Evolutionary conservation across 2,888 invertebrate genomes (phyloP), one percentile per base, ranked within the genome.

Genomic region (Drosophila mimetica): DNA sequence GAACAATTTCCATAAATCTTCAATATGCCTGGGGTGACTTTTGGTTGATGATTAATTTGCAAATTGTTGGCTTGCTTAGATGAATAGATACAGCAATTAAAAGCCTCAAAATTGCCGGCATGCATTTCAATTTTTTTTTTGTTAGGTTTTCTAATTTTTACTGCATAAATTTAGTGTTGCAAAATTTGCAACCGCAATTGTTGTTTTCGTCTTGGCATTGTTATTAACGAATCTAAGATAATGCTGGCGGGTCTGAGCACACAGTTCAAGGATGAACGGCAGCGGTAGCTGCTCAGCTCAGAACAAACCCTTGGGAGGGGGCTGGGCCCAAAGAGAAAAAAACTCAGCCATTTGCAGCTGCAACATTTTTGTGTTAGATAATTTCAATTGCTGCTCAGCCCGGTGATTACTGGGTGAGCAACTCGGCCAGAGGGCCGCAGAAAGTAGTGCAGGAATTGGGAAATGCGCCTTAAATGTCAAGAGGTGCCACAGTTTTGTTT

Each of bases 381-480:
- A 82, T 83, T 79, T 58, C 64, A 61, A 61, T 72, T 64, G 71
- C 47, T 71, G 75, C 53, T 48, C 52, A 72, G 25, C 14, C 42
- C n/a, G 42, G 42, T 55, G 52, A 70, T 60, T 54, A 58, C 39
- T 58, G 41, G 37, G 46, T 42, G 52, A 48, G 41, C 59, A 44
- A 46, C 46, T 61, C 44, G 59, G 60, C 46, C 44, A 42, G 46
- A 50, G 71, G 60, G 32, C 51, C 69, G 57, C 85, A 85, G 85
- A 84, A 82, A 82, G 82, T 82, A 75, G 79, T 73, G 55, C 87
- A 71, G 74, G 51, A 85, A 75, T 85, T 84, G 85, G 85, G 83
- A 87, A 84, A 84, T 66, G 54, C 60, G 72, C 63, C 71, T 82
- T 82, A 84, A 84, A 84, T 87, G 84, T 84, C 87, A 84, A 84